Evolutionary conservation across 1,140 invertebrate species (phyloP).

Genomic region (Bombyx mandarina): DNA sequence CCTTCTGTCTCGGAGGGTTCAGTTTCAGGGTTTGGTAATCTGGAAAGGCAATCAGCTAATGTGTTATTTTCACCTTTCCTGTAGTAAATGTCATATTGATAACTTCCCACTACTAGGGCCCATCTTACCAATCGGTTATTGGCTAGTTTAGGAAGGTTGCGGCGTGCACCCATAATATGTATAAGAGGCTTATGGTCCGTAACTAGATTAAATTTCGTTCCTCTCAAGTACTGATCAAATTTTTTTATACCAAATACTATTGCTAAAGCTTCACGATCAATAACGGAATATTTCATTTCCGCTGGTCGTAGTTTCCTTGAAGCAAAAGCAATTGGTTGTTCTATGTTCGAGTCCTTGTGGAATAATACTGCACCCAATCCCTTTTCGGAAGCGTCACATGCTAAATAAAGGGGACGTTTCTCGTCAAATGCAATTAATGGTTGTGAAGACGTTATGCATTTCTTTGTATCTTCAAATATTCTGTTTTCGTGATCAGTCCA

Average conservation of each 20-base stretch:
- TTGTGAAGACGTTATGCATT: constrained; percentile 8
- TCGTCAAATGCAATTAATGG: constrained; percentile 12
- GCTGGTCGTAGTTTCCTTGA: neutral
- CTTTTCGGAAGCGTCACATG: constrained; percentile 16
- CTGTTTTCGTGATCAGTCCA: neutral
- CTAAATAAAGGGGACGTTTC: constrained; percentile 6
- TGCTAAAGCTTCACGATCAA: constrained; percentile 3
- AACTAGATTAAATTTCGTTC: constrained; percentile 6
- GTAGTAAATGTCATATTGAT: constrained; percentile 8
- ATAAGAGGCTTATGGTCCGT: constrained; percentile 7
- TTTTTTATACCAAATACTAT: constrained; percentile 6
- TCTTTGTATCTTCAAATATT: constrained; percentile 6
- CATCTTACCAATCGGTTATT: constrained; percentile 6
- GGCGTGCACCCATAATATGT: constrained; percentile 8
- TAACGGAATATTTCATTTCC: constrained; percentile 6
- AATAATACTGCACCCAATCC: constrained; percentile 9
- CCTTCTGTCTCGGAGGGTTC: neutral
- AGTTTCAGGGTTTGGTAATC: constrained; percentile 3
- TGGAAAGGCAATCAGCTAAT: constrained; percentile 2
- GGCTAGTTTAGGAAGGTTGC: constrained; percentile 8
- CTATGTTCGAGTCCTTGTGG: constrained; percentile 6
- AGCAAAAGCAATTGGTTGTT: constrained; percentile 13
- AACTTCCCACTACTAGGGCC: constrained; percentile 6
- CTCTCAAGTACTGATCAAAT: constrained; percentile 8
- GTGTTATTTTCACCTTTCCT: constrained; percentile 4